Base-by-base conservation (phyloP, 1,140 invertebrate genomes). In the Leptinotarsa texana region DNA sequence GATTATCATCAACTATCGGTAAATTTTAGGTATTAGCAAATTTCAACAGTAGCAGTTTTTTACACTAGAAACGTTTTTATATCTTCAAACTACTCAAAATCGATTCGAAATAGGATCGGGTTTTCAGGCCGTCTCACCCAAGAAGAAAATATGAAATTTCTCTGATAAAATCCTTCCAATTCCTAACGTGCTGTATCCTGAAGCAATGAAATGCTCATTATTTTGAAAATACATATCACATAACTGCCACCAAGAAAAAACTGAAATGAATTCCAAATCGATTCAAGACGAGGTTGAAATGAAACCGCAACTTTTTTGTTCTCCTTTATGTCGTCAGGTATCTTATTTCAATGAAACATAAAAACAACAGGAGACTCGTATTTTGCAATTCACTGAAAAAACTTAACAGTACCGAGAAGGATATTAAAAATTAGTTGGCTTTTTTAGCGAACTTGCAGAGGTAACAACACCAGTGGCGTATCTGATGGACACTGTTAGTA, bases 251-350 rank as follows among this genome's bases (percentile, higher is more conserved):
- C n/a, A 18, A 15, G n/a, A 57, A 57, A 57, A 57, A 57, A 18
- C 51, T 57, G 15, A 57, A 57, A 57, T 18, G 51, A 18, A 57
- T 57, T 57, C 51, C 51, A 18, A 57, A 57, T 57, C 51, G 51
- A 57, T 57, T 57, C 51, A 57, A 57, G 51, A 57, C 51, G 51
- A 57, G 51, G 51, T 57, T 57, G 51, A 57, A 57, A 57, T 57
- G 51, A 57, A 57, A 57, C 51, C 51, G 51, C 51, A 57, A 57
- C 51, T 57, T 57, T 57, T 57, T 57, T 57, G 51, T 57, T 13
- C 51, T 57, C 51, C 51, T 57, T 57, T 18, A 57, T 57, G 51
- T 57, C 51, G 51, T 57, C 51, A 57, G 51, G 51, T 57, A 57
- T 57, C 51, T 57, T 57, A 57, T 57, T 57, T 57, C 51, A 57